Evolutionary conservation across 1,140 invertebrate species (phyloP), one percentile per base, ranked within the genome.

Genomic region (Batillaria attramentaria): DNA sequence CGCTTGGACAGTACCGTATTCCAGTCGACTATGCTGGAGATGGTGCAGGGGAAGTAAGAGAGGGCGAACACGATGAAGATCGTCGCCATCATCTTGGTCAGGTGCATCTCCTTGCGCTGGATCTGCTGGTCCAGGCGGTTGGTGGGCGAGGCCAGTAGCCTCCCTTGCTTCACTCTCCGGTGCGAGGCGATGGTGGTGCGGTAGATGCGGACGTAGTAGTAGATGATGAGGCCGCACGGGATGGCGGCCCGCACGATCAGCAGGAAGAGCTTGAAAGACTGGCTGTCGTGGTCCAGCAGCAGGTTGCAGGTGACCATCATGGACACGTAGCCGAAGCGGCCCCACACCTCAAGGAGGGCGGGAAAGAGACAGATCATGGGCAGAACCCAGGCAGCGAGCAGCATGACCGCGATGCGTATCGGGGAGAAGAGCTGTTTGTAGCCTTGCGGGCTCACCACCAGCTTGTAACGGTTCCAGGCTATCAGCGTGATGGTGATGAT

Each of bases 401-500:
- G 43, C 86, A 87, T 87, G 0, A 81, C 2, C 0, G 57, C 68
- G 5, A 87, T 82, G n/a, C 81, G 80, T 3, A 39, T 77, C 10
- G 37, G 65, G 24, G 41, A 74, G 76, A 85, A 87, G 0, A 82
- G 35, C 41, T 43, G 41, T 35, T 79, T 80, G 54, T 87, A 87
- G 20, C n/a, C 50, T 18, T 43, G 54, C 5, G 68, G 76, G 50
- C 85, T 78, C 16, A 79, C 70, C 13, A 87, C 80, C n/a, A 87
- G 78, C 72, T 84, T 84, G 79, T 85, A 87, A 18, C 86, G 72
- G 70, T 87, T 87, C 54, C 78, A 87, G 5, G 86, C 84, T 16
- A 87, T 87, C 73, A 86, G 33, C 4, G 83, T 85, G 41, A 87
- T 86, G 43, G 84, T 87, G 3, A 87, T 85, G 66, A 87, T 84